Evolutionary conservation across 2,113 vertebrate species (phyloP), one percentile per base, ranked within the genome.

Genomic region (Equus przewalskii): DNA sequence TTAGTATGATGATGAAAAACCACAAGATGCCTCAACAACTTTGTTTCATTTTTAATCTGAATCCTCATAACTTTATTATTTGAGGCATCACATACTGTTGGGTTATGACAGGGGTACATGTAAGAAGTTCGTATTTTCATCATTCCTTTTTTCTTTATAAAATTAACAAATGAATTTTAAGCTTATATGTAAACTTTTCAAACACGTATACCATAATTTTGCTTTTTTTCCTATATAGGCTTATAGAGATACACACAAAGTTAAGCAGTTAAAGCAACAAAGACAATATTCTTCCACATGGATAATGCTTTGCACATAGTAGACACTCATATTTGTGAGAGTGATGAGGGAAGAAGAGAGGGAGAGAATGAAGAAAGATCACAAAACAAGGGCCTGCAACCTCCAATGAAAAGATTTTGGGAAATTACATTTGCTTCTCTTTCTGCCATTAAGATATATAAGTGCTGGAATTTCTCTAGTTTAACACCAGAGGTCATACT

Each of bases 401-500:
- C 62, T 92, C 58, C n/a, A 62, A 9, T 28, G 51, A 92, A 54
- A 87, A 80, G 58, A n/a, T 98, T 98, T 91, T 86, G 56, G 44
- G 41, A 94, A 94, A 78, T 82, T 54, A 84, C 0, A 3, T 82
- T 33, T 93, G 1, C 6, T 92, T 95, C 9, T 28, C 86, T 87
- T 30, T 90, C 89, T 65, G 95, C 85, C 78, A 76, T 81, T 88
- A 90, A 93, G 67, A 0, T 2, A 96, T 75, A 22, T 85, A 96
- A 98, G 41, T 95, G 96, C 83, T 81, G 54, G 96, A 95, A 97
- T 97, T 98, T 97, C 98, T 92, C 24, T 0, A 94, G 83, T 98
- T 98, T 98, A 99, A 99, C 98, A 98, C 98, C 98, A 98, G 98
- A 98, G 98, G 98, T 99, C 98, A 98, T 98, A 98, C 97, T 98